phyloP scores from a whole-genome alignment of 2,797 vertebrate species.

The Falco naumanni region DNA sequence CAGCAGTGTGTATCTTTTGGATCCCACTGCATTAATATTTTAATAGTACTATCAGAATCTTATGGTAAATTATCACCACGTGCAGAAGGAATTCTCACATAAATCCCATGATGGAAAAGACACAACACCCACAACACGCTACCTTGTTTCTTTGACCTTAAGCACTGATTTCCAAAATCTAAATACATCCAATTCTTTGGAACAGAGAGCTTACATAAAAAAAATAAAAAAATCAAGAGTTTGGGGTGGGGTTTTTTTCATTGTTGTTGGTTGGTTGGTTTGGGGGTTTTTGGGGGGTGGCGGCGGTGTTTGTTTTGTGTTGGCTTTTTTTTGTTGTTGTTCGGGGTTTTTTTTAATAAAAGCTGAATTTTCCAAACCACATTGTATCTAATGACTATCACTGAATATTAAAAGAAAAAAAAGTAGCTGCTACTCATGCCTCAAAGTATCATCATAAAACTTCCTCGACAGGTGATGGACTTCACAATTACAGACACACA shows the following conservation, averaged over 20 bases:
- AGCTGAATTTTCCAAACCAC: neutral
- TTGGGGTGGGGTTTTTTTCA: neutral
- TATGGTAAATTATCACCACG: neutral
- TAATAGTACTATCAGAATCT: slow-evolving; percentile 11
- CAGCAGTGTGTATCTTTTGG: neutral
- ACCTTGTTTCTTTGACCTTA: neutral
- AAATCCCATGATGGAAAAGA: neutral
- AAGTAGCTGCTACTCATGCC: neutral
- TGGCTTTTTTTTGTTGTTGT: neutral
- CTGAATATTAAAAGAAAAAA: neutral
- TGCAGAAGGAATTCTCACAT: neutral
- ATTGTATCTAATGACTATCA: neutral
- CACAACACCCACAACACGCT: neutral
- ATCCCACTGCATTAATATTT: slow-evolving; percentile 5
- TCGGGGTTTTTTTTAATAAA: neutral
- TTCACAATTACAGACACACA: slow-evolving; percentile 12
- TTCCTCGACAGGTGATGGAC: neutral
- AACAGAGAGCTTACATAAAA: neutral
- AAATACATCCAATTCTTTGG: neutral
- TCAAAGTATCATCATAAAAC: slow-evolving; percentile 12
- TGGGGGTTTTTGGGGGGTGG: no score
- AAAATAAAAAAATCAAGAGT: neutral
- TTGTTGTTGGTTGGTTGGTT: neutral
- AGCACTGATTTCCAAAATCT: neutral
- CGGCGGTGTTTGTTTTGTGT: neutral